phyloP scores from a whole-genome alignment of 2,113 vertebrate genomes.

The Bos taurus region ARS-UCD2.0 NC_037348.1:4723001-4723500 shows the following conservation, averaged over 20 bases:
- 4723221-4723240: not conserved
- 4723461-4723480: not conserved
- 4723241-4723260: not conserved
- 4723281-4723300: no score
- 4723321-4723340: no score
- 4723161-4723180: not conserved
- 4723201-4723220: no score
- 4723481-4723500: not conserved
- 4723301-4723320: not conserved
- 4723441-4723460: not conserved
- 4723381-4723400: not conserved
- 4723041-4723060: not conserved
- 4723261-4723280: not conserved
- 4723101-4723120: not conserved
- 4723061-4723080: not conserved
- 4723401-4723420: not conserved
- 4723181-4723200: not conserved
- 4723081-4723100: not conserved
- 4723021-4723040: fast-evolving
- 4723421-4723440: not conserved
- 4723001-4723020: not conserved
- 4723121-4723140: not conserved
- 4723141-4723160: not conserved
- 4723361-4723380: not conserved
- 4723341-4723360: not conserved